Percentiles rank a stretch among this genome's conserved stretches.
Evolutionary conservation across 2,888 invertebrate species (phyloP).

Genomic region (Cheilosia pagana): DNA sequence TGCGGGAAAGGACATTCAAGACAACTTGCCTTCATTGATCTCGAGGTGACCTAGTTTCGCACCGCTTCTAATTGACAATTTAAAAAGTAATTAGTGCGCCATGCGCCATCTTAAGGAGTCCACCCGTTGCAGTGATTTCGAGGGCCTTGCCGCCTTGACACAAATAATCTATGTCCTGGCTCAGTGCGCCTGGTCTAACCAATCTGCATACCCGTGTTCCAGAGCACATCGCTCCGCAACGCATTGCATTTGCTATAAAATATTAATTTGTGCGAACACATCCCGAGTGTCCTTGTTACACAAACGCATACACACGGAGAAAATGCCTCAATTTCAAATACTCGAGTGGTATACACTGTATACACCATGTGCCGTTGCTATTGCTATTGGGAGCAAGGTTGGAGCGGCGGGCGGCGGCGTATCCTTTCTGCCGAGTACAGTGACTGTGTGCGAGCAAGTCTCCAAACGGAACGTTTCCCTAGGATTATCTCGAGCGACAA

Average conservation of each 20-base stretch:
- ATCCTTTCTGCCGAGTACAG: not conserved
- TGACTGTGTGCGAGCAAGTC: conserved; percentile 17
- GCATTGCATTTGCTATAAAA: conserved; percentile 55
- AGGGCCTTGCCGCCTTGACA: conserved; percentile 37
- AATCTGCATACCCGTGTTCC: conserved; percentile 25
- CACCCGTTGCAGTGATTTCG: not conserved
- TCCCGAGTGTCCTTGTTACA: conserved; percentile 59
- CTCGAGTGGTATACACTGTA: conserved; percentile 10
- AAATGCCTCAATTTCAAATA: conserved; percentile 43
- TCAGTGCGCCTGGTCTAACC: conserved; percentile 7
- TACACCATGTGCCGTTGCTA: not conserved
- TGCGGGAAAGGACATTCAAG: not conserved
- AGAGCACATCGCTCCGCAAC: conserved; percentile 1
- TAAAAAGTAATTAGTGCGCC: conserved; percentile 45
- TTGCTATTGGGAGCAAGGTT: conserved; percentile 56
- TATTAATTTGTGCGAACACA: conserved; percentile 53
- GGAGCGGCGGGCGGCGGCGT: conserved; percentile 13
- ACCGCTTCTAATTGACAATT: conserved; percentile 40
- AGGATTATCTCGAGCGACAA: conserved; percentile 64
- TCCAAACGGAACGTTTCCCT: conserved; percentile 57
- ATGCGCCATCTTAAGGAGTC: conserved; percentile 24
- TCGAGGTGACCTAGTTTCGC: conserved; percentile 31
- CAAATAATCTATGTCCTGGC: conserved; percentile 52
- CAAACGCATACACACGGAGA: conserved; percentile 22
- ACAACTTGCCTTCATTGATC: conserved; percentile 24